Evolutionary conservation across 2,113 vertebrate genomes (phyloP).

Genomic region (Protobothrops flavoviridis): DNA sequence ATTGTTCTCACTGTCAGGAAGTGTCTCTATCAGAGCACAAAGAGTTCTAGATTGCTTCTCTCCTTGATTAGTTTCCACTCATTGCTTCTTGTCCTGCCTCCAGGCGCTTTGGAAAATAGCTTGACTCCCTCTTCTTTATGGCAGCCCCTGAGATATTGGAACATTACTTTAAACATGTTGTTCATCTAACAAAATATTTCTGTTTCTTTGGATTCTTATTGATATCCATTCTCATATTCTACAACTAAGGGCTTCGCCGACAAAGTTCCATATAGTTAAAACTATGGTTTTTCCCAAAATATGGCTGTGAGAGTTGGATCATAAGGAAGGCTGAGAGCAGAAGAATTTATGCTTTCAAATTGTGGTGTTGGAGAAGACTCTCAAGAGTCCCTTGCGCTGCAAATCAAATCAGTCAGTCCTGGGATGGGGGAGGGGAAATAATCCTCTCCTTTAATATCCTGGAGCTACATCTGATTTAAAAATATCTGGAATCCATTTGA

Average conservation of each 20-base stretch:
- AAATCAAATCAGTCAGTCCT: background rate
- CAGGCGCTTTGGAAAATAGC: too few relatives aligned
- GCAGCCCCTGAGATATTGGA: too few relatives aligned
- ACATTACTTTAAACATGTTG: background rate
- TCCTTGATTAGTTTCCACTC: too few relatives aligned
- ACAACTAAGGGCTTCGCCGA: background rate
- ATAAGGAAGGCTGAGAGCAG: background rate
- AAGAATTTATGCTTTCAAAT: background rate
- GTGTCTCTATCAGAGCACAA: too few relatives aligned
- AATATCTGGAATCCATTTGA: background rate
- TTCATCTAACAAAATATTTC: background rate
- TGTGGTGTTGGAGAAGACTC: background rate
- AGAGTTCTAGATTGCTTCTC: too few relatives aligned
- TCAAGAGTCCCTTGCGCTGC: background rate
- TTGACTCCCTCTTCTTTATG: too few relatives aligned
- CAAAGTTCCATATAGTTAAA: background rate
- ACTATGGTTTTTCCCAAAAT: background rate
- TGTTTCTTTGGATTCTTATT: background rate
- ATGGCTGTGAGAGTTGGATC: background rate
- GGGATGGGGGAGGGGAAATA: background rate
- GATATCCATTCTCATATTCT: background rate
- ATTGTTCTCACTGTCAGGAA: too few relatives aligned
- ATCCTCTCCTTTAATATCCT: background rate
- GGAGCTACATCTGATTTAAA: background rate
- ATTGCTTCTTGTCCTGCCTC: too few relatives aligned